phyloP scores from a whole-genome alignment of 2,888 invertebrate species.

The Rhingia rostrata region DNA sequence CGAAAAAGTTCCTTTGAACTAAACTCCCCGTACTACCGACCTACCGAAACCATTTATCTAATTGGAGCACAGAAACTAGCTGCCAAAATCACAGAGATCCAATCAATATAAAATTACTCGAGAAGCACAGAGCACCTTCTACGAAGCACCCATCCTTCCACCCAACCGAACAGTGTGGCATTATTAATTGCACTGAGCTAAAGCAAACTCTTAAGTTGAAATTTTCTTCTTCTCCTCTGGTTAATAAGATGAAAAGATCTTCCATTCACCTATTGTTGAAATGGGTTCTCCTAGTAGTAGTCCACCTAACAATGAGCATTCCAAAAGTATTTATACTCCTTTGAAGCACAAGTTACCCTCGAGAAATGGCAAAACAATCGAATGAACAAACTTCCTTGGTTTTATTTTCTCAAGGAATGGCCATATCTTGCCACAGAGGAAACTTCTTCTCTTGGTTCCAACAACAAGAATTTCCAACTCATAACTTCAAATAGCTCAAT shows the following conservation, averaged over 20 bases:
- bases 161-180: neutral
- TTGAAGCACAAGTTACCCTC: constrained; percentile 9
- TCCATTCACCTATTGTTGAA: constrained; percentile 44
- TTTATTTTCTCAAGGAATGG: neutral
- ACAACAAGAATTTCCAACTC: constrained; percentile 6
- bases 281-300: neutral
- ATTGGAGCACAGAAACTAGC: neutral
- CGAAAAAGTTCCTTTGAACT: too few species aligned
- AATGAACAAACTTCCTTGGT: neutral
- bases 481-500: constrained; percentile 47
- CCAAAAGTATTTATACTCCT: constrained; percentile 37
- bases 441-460: neutral
- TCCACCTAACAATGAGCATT: constrained; percentile 38
- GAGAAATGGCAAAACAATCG: constrained; percentile 42
- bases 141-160: neutral
- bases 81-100: neutral
- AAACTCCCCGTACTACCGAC: neutral
- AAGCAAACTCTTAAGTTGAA: neutral
- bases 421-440: constrained; percentile 9
- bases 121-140: neutral
- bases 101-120: constrained; percentile 21
- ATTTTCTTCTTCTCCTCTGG: constrained; percentile 25
- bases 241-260: constrained; percentile 55
- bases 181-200: constrained; percentile 10
- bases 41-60: constrained; percentile 14